Conservation (phyloP, 2,113 vertebrate species). For the Heterotilapia buettikoferi region DNA sequence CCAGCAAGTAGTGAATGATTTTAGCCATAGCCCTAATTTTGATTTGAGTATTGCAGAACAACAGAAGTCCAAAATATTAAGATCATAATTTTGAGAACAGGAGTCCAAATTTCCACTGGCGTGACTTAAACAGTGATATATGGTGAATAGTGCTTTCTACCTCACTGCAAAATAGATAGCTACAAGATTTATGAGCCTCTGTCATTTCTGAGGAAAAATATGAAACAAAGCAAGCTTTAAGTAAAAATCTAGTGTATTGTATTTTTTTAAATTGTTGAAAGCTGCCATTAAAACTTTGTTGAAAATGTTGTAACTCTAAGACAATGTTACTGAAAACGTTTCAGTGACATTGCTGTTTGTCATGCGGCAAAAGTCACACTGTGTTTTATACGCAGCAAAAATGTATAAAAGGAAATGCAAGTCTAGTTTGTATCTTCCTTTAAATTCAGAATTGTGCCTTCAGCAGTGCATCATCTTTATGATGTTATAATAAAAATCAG, state of each 20-base stretch:
- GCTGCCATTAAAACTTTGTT: neutral
- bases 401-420: neutral
- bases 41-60: neutral
- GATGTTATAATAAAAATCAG: slow-evolving; percentile 14
- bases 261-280: neutral
- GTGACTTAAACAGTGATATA: neutral
- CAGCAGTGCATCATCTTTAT: neutral
- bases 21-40: neutral
- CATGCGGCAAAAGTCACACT: neutral
- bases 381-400: neutral
- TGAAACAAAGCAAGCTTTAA: neutral
- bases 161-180: neutral
- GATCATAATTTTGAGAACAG: neutral
- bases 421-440: neutral
- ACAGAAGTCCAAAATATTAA: neutral
- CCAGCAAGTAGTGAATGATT: neutral
- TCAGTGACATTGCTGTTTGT: neutral
- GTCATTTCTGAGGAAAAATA: neutral
- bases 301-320: neutral
- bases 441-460: neutral
- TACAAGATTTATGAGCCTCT: neutral
- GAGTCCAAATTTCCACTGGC: neutral
- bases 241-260: neutral
- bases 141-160: rapidly evolving
- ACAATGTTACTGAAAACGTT: neutral